These are phyloP conservation scores for Ceyx melanurus DNA, from an alignment of 2,113 vertebrate species.

Conservation along the genomic window DNA sequence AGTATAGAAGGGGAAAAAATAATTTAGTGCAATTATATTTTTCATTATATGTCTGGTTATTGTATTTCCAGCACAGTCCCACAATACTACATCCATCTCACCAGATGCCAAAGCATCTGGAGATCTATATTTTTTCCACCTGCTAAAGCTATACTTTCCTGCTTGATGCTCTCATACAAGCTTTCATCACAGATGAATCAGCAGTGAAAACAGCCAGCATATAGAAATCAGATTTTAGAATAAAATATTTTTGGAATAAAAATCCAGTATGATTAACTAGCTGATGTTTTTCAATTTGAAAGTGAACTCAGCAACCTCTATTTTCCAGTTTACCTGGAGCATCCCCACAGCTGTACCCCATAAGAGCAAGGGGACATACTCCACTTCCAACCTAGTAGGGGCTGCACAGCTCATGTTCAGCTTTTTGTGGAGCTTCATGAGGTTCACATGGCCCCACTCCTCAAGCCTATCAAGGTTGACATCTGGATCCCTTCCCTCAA, in stretches of 20 bases:
- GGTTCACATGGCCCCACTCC: not conserved
- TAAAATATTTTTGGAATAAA: not conserved
- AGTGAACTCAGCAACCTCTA: accelerated
- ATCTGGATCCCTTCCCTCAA: not conserved
- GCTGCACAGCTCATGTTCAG: not conserved
- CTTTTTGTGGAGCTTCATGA: not conserved
- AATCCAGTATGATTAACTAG: not conserved
- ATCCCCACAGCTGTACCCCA: not conserved
- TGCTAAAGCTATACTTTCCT: not conserved
- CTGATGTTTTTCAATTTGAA: not conserved
- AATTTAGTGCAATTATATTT: not conserved
- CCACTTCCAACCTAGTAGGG: not conserved
- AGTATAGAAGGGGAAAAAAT: not conserved
- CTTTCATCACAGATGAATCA: not conserved
- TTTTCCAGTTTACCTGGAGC: not conserved
- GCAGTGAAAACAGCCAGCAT: not conserved
- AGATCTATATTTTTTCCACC: not conserved
- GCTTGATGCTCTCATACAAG: not conserved
- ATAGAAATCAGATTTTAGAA: not conserved
- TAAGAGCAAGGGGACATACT: accelerated
- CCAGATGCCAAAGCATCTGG: not conserved
- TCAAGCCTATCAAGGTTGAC: not conserved
- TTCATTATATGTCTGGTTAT: not conserved
- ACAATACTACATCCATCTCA: not conserved
- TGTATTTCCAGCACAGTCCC: not conserved